These are phyloP conservation scores for Onthophagus sagittarius DNA, from an alignment of 2,888 invertebrate genomes.

Conservation along the genomic window DNA sequence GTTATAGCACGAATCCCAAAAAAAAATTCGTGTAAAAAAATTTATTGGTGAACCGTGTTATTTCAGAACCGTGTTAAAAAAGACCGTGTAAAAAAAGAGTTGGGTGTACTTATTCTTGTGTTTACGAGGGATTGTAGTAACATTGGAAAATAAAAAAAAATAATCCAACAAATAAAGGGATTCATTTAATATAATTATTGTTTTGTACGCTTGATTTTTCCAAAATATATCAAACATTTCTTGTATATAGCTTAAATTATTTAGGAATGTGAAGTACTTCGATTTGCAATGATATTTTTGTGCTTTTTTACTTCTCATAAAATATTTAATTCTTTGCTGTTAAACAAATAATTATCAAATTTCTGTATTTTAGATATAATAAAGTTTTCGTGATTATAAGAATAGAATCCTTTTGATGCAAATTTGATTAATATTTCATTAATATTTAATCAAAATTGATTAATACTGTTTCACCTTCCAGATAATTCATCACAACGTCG, in stretches of 20 bases:
- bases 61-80: too few relatives aligned
- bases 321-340: background rate
- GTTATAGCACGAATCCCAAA: too few relatives aligned
- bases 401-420: background rate
- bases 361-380: background rate
- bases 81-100: too few relatives aligned
- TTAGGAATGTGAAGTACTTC: background rate
- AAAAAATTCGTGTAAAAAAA: too few relatives aligned
- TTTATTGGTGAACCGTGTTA: too few relatives aligned
- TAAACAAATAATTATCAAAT: background rate
- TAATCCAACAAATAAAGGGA: background rate
- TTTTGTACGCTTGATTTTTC: background rate
- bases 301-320: background rate
- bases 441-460: background rate
- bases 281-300: background rate
- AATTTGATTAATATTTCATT: background rate
- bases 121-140: too few relatives aligned
- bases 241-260: background rate
- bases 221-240: background rate
- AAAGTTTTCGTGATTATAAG: background rate
- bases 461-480: background rate
- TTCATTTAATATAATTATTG: background rate
- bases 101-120: too few relatives aligned
- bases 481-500: background rate
- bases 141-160: too few relatives aligned